A percentile compares a stretch with the other conserved stretches of the same genome.
These are phyloP conservation scores for Dorcus hopei DNA, from an alignment of 2,888 invertebrate species.

Conservation along the genomic window DNA sequence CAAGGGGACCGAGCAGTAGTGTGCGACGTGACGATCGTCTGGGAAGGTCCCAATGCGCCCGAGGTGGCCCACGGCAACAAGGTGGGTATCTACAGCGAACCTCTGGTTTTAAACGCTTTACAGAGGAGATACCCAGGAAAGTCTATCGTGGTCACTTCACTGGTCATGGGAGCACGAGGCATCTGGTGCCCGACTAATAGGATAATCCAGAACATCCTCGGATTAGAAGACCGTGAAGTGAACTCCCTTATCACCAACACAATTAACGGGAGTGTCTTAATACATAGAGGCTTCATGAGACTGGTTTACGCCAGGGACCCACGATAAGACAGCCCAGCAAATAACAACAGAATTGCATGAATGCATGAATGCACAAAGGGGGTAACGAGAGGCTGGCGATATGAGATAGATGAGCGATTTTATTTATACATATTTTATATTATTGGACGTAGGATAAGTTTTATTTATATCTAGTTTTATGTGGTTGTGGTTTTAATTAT, in stretches of 20 bases:
- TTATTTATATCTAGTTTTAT: too few species aligned
- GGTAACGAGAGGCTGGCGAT: too few species aligned
- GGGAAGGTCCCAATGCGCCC: slow-evolving; percentile 19
- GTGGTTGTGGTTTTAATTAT: too few species aligned
- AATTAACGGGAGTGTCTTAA: not conserved
- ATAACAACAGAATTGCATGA: too few species aligned
- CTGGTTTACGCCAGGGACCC: too few species aligned
- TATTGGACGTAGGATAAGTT: too few species aligned
- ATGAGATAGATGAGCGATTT: too few species aligned
- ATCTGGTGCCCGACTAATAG: slow-evolving; percentile 4
- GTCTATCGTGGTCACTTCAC: slow-evolving; percentile 1
- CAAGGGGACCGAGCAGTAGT: slow-evolving; percentile 6
- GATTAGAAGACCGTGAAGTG: not conserved
- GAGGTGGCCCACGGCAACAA: slow-evolving; percentile 12
- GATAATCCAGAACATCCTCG: not conserved
- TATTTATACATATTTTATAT: too few species aligned
- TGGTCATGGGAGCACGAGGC: slow-evolving; percentile 16
- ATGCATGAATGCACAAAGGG: not conserved
- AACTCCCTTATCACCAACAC: not conserved
- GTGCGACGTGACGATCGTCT: slow-evolving; percentile 12
- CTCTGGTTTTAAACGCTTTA: slow-evolving; percentile 1
- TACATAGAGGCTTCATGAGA: not conserved
- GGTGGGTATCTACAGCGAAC: slow-evolving; percentile 8
- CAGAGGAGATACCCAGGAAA: not conserved
- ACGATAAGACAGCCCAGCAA: too few species aligned